phyloP scores from a whole-genome alignment of 2,888 invertebrate genomes.

The Blera fallax region DNA sequence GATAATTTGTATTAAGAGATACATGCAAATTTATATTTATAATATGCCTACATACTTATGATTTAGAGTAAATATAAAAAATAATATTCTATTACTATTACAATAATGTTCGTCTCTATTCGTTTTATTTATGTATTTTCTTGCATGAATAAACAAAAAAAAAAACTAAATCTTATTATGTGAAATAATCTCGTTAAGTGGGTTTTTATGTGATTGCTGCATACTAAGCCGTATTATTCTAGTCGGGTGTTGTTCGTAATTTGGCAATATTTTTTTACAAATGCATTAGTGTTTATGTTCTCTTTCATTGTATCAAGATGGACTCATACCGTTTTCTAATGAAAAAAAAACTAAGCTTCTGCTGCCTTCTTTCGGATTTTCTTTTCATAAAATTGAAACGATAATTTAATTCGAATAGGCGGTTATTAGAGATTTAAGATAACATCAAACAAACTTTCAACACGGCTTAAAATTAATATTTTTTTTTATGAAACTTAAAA shows the following conservation, averaged over 20 bases:
- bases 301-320: background rate
- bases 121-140: background rate
- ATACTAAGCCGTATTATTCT: constrained; percentile 16
- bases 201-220: constrained; percentile 35
- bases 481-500: constrained; percentile 12
- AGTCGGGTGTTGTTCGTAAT: background rate
- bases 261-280: background rate
- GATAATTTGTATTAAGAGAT: constrained; percentile 6
- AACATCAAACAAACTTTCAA: background rate
- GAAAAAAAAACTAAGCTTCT: background rate
- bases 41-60: constrained; percentile 30
- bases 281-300: background rate
- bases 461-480: background rate
- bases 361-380: background rate
- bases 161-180: constrained; percentile 32
- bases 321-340: background rate
- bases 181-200: constrained; percentile 60
- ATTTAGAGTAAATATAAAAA: constrained; percentile 49
- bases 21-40: background rate
- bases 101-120: constrained; percentile 48
- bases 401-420: background rate
- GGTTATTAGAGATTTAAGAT: background rate
- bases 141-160: background rate
- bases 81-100: constrained; percentile 47
- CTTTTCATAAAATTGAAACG: background rate